Conservation (phyloP, 2,113 vertebrate species). For the Carassius gibelio region DNA sequence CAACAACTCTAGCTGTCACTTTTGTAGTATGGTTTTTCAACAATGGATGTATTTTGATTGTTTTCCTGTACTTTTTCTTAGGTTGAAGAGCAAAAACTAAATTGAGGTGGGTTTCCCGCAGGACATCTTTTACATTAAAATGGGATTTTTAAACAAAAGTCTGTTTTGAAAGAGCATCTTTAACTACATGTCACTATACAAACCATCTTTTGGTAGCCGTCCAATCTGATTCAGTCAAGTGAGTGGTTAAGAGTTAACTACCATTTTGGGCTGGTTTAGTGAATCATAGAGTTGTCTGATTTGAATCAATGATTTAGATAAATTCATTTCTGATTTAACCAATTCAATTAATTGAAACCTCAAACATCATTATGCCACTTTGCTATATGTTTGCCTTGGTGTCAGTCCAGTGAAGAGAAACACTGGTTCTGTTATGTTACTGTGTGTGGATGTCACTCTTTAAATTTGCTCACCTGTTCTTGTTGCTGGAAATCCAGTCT, state of each 20-base stretch:
- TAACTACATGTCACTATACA: not conserved
- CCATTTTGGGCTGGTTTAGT: not conserved
- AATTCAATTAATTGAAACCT: not conserved
- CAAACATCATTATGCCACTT: not conserved
- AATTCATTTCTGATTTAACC: not conserved
- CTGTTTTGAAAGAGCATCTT: not conserved
- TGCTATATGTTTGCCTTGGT: not conserved
- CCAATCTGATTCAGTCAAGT: not conserved
- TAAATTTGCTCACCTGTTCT: slow-evolving; percentile 82
- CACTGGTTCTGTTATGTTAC: not conserved
- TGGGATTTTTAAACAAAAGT: not conserved
- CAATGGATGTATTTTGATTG: too few species aligned
- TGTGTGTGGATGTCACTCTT: slow-evolving; percentile 4
- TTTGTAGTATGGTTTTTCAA: too few species aligned
- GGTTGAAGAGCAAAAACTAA: too few species aligned
- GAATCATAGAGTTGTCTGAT: not conserved
- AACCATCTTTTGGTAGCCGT: not conserved
- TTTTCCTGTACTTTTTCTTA: too few species aligned
- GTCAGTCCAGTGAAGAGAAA: not conserved
- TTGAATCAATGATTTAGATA: not conserved
- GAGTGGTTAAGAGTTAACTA: not conserved
- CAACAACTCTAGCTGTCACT: too few species aligned
- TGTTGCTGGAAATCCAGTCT: slow-evolving; percentile 98
- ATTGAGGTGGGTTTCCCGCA: too few species aligned
- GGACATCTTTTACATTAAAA: not conserved